Percentiles rank a stretch among this genome's conserved stretches.
phyloP scores from a whole-genome alignment of 2,888 invertebrate genomes.

The Lochmaea crataegi region DNA sequence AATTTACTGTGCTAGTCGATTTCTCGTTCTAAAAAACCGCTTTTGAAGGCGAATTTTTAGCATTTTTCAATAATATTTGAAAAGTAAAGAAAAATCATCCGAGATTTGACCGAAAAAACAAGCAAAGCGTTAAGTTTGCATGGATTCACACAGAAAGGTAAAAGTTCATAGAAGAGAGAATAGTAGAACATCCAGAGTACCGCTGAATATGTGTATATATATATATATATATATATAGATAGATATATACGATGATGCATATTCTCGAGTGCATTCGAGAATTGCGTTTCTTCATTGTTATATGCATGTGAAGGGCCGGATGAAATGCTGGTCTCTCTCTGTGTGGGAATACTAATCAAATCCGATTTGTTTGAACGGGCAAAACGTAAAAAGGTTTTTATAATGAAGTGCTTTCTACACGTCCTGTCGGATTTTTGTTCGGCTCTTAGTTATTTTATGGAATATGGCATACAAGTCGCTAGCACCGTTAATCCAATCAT shows the following conservation, averaged over 20 bases:
- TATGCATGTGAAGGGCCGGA: constrained; percentile 54
- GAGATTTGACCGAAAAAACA: constrained; percentile 29
- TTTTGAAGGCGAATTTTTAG: no score
- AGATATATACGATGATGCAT: constrained; percentile 45
- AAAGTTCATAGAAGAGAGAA: constrained; percentile 8
- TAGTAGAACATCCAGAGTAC: constrained; percentile 8
- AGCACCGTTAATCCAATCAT: constrained; percentile 57
- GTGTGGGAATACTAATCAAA: constrained; percentile 60
- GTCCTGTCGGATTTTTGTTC: constrained; percentile 59
- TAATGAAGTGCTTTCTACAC: constrained; percentile 62
- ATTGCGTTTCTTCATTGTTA: constrained; percentile 59
- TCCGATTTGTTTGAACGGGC: constrained; percentile 62
- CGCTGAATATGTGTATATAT: constrained; percentile 1
- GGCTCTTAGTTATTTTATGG: constrained; percentile 58
- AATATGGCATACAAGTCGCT: constrained; percentile 57
- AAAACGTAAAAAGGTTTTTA: constrained; percentile 62
- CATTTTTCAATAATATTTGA: no score
- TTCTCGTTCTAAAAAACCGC: no score
- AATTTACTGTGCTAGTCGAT: no score
- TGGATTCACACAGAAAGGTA: constrained; percentile 17
- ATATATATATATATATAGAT: constrained; percentile 1
- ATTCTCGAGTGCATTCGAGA: constrained; percentile 57
- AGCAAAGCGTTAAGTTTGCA: constrained; percentile 28
- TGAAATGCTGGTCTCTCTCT: constrained; percentile 45
- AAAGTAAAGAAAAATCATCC: constrained; percentile 23